Conservation (phyloP, 1,140 invertebrate genomes). For the Eumaeus atala region DNA sequence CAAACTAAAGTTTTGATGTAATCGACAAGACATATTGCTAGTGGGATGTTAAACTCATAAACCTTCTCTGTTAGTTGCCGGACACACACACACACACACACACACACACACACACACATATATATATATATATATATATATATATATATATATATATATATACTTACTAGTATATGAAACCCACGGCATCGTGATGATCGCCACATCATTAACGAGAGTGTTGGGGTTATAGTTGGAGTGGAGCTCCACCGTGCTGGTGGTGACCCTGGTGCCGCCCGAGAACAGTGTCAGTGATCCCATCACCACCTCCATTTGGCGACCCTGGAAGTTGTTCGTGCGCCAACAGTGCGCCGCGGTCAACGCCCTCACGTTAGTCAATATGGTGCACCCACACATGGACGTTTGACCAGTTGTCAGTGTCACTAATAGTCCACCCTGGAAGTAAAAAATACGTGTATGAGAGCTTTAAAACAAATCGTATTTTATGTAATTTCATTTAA, state of each 20-base stretch:
- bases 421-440: constrained; percentile 29
- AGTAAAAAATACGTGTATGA: not conserved
- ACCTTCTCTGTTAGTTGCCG: too few relatives aligned
- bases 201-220: constrained; percentile 22
- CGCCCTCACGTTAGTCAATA: constrained; percentile 29
- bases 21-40: too few relatives aligned
- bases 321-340: constrained; percentile 19
- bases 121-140: too few relatives aligned
- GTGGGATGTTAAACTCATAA: too few relatives aligned
- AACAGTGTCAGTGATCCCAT: constrained; percentile 29
- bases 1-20: too few relatives aligned
- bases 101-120: too few relatives aligned
- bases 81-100: too few relatives aligned
- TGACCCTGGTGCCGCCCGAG: constrained; percentile 25
- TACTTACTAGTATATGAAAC: constrained; percentile 24
- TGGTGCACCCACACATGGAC: constrained; percentile 33
- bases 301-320: constrained; percentile 21
- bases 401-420: constrained; percentile 14
- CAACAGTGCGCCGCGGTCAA: constrained; percentile 40
- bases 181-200: constrained; percentile 17
- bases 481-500: not conserved
- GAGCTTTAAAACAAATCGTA: too few relatives aligned
- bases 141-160: too few relatives aligned
- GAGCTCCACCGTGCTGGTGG: constrained; percentile 18
- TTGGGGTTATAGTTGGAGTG: constrained; percentile 23